Conservation (phyloP, 53 echinoderm and acorn worm species). For the Stichopus horrens region DNA sequence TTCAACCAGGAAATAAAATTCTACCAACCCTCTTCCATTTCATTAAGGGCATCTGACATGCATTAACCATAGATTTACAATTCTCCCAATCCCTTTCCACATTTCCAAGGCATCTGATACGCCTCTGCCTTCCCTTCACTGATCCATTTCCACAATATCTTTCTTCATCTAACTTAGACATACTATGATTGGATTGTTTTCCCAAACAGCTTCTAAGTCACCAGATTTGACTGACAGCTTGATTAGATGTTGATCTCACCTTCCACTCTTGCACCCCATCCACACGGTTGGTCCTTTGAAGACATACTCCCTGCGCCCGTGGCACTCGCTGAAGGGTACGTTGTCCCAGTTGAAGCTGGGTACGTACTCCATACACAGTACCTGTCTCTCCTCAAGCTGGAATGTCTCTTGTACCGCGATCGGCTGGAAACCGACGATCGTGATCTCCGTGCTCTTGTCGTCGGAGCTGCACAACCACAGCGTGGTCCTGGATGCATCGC, state of each 20-base stretch:
- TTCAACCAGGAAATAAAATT: no score
- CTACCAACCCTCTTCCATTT: no score
- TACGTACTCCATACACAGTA: conserved; percentile 88
- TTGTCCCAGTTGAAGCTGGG: conserved; percentile 67
- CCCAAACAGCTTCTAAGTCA: neutral
- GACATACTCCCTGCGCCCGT: conserved; percentile 64
- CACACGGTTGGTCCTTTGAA: conserved; percentile 83
- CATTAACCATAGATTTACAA: no score
- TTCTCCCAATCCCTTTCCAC: no score
- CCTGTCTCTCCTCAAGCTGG: conserved; percentile 63
- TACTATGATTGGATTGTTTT: neutral
- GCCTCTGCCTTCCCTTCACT: no score
- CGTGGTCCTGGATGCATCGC: conserved; percentile 75
- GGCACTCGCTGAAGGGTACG: conserved; percentile 47
- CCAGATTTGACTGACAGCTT: neutral
- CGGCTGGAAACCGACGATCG: conserved; percentile 73
- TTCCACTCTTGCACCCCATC: conserved; percentile 85
- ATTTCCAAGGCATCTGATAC: no score
- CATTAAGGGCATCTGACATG: no score
- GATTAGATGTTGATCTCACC: conserved; percentile 48
- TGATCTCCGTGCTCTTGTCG: conserved; percentile 67
- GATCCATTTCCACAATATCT: neutral
- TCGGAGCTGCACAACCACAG: conserved; percentile 91
- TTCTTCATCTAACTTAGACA: neutral
- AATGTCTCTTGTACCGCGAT: conserved; percentile 88